Evolutionary conservation across 2,113 vertebrate species (phyloP).

Genomic region (Aleadryas rufinucha): DNA sequence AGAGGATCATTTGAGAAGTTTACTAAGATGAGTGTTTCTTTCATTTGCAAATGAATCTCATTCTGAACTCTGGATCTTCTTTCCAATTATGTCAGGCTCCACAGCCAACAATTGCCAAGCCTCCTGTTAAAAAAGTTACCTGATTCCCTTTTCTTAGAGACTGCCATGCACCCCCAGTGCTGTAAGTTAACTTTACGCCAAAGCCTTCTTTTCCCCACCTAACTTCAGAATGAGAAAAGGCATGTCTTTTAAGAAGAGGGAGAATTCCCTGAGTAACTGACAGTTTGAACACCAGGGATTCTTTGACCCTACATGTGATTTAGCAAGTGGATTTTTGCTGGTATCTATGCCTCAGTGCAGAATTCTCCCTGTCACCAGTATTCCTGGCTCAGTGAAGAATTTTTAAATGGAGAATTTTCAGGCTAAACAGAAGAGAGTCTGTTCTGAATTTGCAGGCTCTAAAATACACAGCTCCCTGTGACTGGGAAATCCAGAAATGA

Average conservation of each 20-base stretch:
- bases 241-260: not conserved
- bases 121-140: not conserved
- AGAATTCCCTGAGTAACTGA: not conserved
- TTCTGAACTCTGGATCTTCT: not conserved
- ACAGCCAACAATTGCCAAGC: not conserved
- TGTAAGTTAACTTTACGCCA: not conserved
- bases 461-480: not conserved
- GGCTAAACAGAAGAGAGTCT: constrained; percentile 46
- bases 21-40: not conserved
- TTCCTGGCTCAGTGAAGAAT: constrained; percentile 24
- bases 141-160: not conserved
- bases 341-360: not conserved
- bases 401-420: constrained; percentile 24
- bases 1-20: not conserved
- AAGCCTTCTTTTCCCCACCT: not conserved
- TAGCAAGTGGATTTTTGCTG: not conserved
- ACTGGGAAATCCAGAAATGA: not conserved
- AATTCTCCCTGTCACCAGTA: not conserved
- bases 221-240: not conserved
- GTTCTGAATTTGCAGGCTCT: constrained; percentile 17
- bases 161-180: not conserved
- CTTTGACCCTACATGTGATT: not conserved
- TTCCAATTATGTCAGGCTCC: not conserved
- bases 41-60: not conserved
- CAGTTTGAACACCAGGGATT: not conserved